Evolutionary conservation across 2,113 vertebrate genomes (phyloP), one percentile per base, ranked within the genome.

Genomic region (Nycticorax nycticorax): DNA sequence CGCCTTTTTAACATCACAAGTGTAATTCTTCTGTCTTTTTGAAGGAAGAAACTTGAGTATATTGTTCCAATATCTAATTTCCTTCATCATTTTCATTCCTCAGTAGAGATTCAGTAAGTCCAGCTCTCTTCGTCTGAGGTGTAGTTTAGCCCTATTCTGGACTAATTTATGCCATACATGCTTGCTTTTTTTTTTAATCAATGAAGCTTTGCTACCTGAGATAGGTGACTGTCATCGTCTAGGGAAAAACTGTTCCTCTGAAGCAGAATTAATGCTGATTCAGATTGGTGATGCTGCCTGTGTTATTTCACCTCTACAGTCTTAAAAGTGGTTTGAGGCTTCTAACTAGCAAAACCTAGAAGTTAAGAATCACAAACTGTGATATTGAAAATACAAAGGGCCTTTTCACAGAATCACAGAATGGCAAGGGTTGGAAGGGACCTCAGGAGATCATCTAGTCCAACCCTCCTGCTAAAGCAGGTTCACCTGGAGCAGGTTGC

Each of bases 131-230:
- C 91, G 73, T 85, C 56, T 76, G 37, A 37, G 22, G 8, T 85
- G 23, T 43, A 95, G 86, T 92, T 93, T 96, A 95, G 56, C 52
- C 33, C 68, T 81, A 47, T 92, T 98, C 71, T 96, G 24, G 39
- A 47, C 77, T 93, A 67, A 89, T 91, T 79, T 53, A 21, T 60
- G 68, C n/a, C 24, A 21, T 80, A 77, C n/a, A 3, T 66, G 11
- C 53, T 96, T 43, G 39, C 39, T 27, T 39, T 43, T 63, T 60
- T 66, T 76, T 43, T 21, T 75, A 87, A 35, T 86, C 82, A 90
- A 64, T 74, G 43, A 69, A 47, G 11, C 10, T 85, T 50, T 8
- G 0, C 81, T 75, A 53, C 22, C 79, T 88, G 45, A 43, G 45
- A 74, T 57, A 5, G 4, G 9, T 63, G 77, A 15, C 17, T 71